A percentile compares a stretch with the other conserved stretches of the same genome.
These are phyloP conservation scores for Tachina fera DNA, from an alignment of 2,888 invertebrate species.

Conservation along the genomic window DNA sequence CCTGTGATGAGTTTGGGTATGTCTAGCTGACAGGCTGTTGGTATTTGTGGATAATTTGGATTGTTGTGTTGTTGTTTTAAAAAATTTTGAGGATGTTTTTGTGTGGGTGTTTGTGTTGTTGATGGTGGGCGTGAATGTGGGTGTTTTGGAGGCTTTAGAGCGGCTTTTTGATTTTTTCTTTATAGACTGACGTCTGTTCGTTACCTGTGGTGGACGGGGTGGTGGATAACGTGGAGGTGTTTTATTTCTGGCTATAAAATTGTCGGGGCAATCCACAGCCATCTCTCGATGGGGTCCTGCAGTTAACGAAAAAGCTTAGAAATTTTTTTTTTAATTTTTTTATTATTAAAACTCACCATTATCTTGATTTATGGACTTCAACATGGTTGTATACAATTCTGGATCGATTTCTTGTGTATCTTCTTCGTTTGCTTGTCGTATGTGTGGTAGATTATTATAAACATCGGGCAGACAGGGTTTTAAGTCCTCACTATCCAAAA, in stretches of 20 bases:
- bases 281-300: constrained; percentile 96
- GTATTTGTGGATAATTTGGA: not conserved
- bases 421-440: constrained; percentile 84
- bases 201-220: constrained; percentile 88
- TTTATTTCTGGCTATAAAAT: constrained; percentile 94
- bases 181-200: constrained; percentile 42
- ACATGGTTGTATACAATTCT: constrained; percentile 88
- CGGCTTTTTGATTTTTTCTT: constrained; percentile 60
- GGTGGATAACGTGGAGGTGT: constrained; percentile 95
- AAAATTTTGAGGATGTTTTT: constrained; percentile 25
- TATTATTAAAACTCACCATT: constrained; percentile 83
- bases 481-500: constrained; percentile 88
- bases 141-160: constrained; percentile 32
- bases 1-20: constrained; percentile 40
- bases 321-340: not conserved
- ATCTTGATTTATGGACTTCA: constrained; percentile 87
- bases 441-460: constrained; percentile 83
- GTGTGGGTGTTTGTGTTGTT: constrained; percentile 17
- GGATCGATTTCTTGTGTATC: constrained; percentile 84
- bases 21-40: constrained; percentile 32
- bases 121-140: constrained; percentile 38
- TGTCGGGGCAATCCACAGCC: constrained; percentile 99
- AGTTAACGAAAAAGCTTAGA: not conserved
- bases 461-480: constrained; percentile 86
- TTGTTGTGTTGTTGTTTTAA: not conserved